Base-by-base conservation (phyloP, 1,140 invertebrate genomes). In the Linepithema humile region DNA sequence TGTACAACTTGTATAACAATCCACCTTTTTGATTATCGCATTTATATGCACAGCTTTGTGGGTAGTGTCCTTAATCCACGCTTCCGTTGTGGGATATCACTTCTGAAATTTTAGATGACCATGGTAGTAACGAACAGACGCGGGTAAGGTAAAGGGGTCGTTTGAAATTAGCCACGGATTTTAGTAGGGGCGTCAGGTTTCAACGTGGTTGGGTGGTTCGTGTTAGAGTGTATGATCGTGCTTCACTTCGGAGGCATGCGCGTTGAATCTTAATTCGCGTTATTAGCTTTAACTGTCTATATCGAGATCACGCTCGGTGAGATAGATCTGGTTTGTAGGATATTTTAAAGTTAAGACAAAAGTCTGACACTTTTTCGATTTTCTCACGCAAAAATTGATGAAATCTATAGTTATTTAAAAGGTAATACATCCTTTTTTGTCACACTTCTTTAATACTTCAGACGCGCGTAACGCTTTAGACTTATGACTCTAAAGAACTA, bases 261-360 rank as follows among this genome's bases (percentile, higher is more conserved):
- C 75, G 84, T 90, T 89, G 90, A 91, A 91, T 91, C 83, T 89
- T 90, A 91, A 90, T 89, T 91, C 85, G 48, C 64, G 53, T 85
- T 90, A 89, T 90, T 91, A 88, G 85, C 83, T 88, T 87, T 88
- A 83, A 86, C 60, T 62, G 62, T 53, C 82, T 82, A 64, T 69
- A 57, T 84, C 50, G 82, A 40, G 72, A 20, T 43, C 48, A 55
- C 48, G 64, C 32, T 0, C 23, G 20, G 0, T 35, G 15, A 35
- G 55, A 23, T 26, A 35, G 20, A 38, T 75, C 62, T n/a, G 26
- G 5, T 20, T 32, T 12, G 23, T 62, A 40, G 82, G 62, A 43
- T 23, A 2, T 35, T 53, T 29, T 23, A 3, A 4, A 35, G 26
- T 77, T 77, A 23, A 40, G 32, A 64, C 32, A 53, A 53, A 50